phyloP scores from a whole-genome alignment of 2,888 invertebrate species.

The Dendrolimus pini region DNA sequence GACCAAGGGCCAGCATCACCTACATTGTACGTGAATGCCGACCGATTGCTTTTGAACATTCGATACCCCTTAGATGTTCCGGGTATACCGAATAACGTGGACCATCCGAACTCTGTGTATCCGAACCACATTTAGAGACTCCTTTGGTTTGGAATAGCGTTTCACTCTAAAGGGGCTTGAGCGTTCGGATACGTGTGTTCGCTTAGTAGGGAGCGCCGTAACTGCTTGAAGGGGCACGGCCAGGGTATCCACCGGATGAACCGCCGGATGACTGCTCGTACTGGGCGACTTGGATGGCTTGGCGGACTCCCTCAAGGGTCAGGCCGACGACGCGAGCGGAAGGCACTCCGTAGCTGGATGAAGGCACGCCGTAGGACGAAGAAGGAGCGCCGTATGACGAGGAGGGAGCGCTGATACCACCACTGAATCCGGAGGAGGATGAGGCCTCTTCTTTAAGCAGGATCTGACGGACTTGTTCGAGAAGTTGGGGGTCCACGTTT shows the following conservation, averaged over 20 bases:
- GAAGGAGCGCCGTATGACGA: constrained; percentile 80
- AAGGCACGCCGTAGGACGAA: constrained; percentile 80
- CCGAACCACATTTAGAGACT: constrained; percentile 2
- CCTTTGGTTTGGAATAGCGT: constrained; percentile 12
- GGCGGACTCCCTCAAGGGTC: constrained; percentile 90
- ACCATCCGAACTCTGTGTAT: constrained; percentile 28
- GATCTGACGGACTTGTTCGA: constrained; percentile 91
- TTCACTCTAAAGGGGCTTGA: constrained; percentile 19
- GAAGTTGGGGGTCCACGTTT: constrained; percentile 85
- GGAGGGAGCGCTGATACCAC: constrained; percentile 80
- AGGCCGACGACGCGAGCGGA: constrained; percentile 85
- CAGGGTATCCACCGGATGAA: constrained; percentile 72
- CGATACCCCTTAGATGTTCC: constrained; percentile 40
- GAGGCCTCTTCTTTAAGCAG: constrained; percentile 87
- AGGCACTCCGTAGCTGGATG: constrained; percentile 62
- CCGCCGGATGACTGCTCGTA: constrained; percentile 80
- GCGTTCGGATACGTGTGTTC: constrained; percentile 19
- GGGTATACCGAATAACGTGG: constrained; percentile 48
- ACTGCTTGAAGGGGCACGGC: constrained; percentile 79
- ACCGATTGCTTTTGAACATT: constrained; percentile 50
- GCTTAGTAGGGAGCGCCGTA: constrained; percentile 81
- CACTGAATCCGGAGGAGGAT: constrained; percentile 72
- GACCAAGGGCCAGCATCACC: constrained; percentile 53
- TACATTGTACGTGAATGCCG: constrained; percentile 70
- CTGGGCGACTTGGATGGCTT: constrained; percentile 92